Evolutionary conservation across 2,888 invertebrate species (phyloP).

Genomic region (Antheraea assamensis): DNA sequence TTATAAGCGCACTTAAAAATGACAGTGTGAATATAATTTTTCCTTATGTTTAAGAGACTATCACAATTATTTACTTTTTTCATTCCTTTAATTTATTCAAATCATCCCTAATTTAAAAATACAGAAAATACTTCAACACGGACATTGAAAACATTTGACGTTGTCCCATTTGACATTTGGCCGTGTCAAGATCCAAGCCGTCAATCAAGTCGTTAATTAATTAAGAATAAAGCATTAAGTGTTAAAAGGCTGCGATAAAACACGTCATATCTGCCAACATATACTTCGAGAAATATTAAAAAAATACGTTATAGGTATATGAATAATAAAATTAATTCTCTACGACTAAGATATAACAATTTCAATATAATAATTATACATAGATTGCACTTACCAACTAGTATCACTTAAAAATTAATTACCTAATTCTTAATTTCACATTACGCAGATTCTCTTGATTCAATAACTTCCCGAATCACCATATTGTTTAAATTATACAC

Average conservation of each 20-base stretch:
- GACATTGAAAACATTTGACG: too few species aligned
- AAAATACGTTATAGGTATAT: conserved; percentile 10
- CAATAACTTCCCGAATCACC: neutral
- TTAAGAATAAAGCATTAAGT: conserved; percentile 7
- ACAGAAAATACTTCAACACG: neutral
- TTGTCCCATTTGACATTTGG: neutral
- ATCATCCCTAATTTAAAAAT: neutral
- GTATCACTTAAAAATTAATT: conserved; percentile 40
- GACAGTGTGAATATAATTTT: neutral
- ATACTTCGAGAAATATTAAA: conserved; percentile 12
- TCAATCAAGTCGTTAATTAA: neutral
- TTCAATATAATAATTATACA: conserved; percentile 21
- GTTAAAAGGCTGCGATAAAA: conserved; percentile 1
- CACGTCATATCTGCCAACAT: conserved; percentile 9
- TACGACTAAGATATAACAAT: conserved; percentile 18
- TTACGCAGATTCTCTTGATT: conserved; percentile 20
- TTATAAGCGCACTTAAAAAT: neutral
- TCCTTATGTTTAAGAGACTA: neutral
- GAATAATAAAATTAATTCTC: conserved; percentile 11
- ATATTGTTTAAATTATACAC: neutral
- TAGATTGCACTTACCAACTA: conserved; percentile 48
- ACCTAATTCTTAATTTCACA: conserved; percentile 18
- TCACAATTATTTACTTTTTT: neutral
- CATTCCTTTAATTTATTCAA: too few species aligned
- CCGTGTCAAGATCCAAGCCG: neutral